Evolutionary conservation across 2,888 invertebrate genomes (phyloP).

Genomic region (Autographa gamma): DNA sequence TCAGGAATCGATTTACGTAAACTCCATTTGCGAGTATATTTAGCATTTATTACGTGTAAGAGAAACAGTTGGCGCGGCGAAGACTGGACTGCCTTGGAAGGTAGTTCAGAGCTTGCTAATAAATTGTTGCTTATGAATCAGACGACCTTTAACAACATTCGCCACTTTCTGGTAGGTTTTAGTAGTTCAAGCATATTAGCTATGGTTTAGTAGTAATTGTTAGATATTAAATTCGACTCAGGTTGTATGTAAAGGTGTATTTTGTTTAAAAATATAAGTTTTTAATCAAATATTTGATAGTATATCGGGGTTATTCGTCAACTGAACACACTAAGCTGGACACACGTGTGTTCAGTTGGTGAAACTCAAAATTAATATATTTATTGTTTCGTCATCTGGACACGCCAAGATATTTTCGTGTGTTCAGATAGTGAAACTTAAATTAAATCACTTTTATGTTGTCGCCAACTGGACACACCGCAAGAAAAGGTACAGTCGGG

Average conservation of each 20-base stretch:
- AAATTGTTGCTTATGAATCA: constrained; percentile 25
- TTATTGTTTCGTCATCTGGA: no score
- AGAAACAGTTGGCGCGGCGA: constrained; percentile 46
- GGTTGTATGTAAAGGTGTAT: background rate
- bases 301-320: no score
- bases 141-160: constrained; percentile 38
- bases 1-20: constrained; percentile 23
- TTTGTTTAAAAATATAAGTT: background rate
- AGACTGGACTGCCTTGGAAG: constrained; percentile 41
- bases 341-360: no score
- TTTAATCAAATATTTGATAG: no score
- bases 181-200: background rate
- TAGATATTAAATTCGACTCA: background rate
- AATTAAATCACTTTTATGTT: no score
- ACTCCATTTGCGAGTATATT: constrained; percentile 13
- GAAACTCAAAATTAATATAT: no score
- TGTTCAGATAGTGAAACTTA: no score
- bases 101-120: constrained; percentile 27
- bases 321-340: no score
- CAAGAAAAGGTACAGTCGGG: no score
- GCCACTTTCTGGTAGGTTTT: constrained; percentile 42
- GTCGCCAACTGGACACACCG: no score
- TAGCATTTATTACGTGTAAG: constrained; percentile 24
- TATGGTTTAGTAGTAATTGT: background rate
- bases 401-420: no score